Base-by-base conservation (phyloP, 2,888 invertebrate species). In the Chironomus tentans region DNA sequence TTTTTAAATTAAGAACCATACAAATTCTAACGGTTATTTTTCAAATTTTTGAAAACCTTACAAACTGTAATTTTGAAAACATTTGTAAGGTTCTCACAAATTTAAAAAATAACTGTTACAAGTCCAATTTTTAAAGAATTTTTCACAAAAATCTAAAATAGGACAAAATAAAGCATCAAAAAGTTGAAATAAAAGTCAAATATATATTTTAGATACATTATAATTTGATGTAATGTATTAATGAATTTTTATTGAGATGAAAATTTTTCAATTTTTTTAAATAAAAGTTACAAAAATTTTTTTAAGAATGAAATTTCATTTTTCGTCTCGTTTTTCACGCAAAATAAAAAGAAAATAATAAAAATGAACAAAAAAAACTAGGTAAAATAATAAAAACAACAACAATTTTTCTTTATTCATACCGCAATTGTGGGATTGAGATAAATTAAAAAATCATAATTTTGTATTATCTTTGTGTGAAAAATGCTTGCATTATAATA, bases 361-460 rank as follows among this genome's bases (percentile, higher is more conserved):
- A 65, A 65, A 65, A 24, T 65, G 13, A 21, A 21, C 65, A 24
- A 21, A 18, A 65, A 24, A 38, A 38, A 38, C 38, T 38, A 38
- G 38, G 38, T 65, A 65, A 65, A 38, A 38, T 38, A 56, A 56
- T 56, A 56, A 56, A 56, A 56, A 56, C 56, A 56, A 56, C 56
- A 56, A 56, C n/a, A 56, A 56, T 18, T 15, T 24, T 65, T 65
- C 21, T 65, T 65, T 65, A 15, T 65, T 65, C 65, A 56, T 56
- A 56, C 18, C 56, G 56, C 56, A 56, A 56, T 15, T 65, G 21
- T 65, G 65, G 18, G 65, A 21, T 38, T 65, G 24, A 65, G 65
- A 65, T 65, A 65, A 65, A 65, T 22, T 65, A 22, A 65, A 65
- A 65, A 24, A 24, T 65, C 56, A 56, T 56, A 56, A 56, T 65